A percentile compares a stretch with the other conserved stretches of the same genome.
These are phyloP conservation scores for Lithobius niger DNA, from an alignment of 1,140 invertebrate genomes.

Conservation along the genomic window DNA sequence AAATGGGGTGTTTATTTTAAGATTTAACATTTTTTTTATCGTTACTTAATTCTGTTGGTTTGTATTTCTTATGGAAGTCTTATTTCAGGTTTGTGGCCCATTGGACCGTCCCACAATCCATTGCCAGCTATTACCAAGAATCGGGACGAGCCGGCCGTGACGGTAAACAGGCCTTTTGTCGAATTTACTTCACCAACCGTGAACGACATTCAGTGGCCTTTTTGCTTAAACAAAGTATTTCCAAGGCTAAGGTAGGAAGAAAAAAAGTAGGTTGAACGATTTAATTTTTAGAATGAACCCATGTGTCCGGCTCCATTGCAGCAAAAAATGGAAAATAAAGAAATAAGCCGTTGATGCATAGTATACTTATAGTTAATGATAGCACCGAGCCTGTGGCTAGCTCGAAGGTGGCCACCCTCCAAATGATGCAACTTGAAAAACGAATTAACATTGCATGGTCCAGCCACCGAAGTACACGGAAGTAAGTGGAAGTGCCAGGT, in stretches of 20 bases:
- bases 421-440: no score
- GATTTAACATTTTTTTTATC: no score
- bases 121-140: constrained; percentile 46
- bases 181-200: constrained; percentile 56
- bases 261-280: neutral
- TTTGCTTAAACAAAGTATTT: constrained; percentile 53
- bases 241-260: constrained; percentile 26
- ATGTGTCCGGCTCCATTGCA: no score
- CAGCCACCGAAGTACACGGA: no score
- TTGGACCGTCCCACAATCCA: constrained; percentile 78
- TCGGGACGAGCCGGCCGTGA: constrained; percentile 50
- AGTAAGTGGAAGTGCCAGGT: no score
- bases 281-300: neutral
- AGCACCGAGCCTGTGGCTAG: neutral
- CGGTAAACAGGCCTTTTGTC: constrained; percentile 41
- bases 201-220: constrained; percentile 68
- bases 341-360: neutral
- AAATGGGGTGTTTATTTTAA: no score
- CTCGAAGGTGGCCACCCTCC: neutral
- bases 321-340: neutral
- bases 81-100: constrained; percentile 66
- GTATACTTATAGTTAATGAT: neutral
- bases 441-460: no score
- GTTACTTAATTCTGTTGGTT: no score
- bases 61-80: no score